These are phyloP conservation scores for Macaca nemestrina DNA, from an alignment of 2,113 vertebrate genomes.

Conservation along the genomic window DNA sequence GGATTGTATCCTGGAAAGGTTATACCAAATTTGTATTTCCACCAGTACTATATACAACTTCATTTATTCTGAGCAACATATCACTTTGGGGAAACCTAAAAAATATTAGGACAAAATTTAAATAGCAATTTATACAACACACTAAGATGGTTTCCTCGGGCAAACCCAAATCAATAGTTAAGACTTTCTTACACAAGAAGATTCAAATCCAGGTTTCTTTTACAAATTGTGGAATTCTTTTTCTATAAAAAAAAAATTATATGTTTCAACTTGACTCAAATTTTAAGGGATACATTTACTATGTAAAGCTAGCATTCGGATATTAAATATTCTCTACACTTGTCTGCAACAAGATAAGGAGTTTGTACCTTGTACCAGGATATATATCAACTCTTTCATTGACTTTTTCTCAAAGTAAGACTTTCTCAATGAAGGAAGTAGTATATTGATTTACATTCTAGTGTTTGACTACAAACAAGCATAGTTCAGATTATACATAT, in stretches of 20 bases:
- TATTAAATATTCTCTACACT: not conserved
- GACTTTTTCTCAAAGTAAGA: not conserved
- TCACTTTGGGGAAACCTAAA: not conserved
- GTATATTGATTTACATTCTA: not conserved
- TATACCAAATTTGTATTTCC: not conserved
- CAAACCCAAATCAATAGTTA: not conserved
- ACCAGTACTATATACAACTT: not conserved
- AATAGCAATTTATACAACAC: not conserved
- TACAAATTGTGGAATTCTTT: not conserved
- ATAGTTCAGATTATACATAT: not conserved
- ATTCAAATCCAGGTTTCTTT: not conserved
- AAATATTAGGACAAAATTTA: not conserved
- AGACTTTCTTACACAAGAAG: not conserved
- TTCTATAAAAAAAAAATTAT: not conserved
- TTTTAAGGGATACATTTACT: not conserved
- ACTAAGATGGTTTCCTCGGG: not conserved
- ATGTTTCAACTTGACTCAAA: not conserved
- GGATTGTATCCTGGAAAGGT: not conserved
- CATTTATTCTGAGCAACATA: constrained; percentile 1
- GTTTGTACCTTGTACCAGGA: not conserved
- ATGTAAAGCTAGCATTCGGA: not conserved
- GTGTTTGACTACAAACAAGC: not conserved
- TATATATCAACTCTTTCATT: not conserved
- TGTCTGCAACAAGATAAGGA: not conserved
- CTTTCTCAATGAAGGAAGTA: not conserved